Evolutionary conservation across 2,888 invertebrate genomes (phyloP).

Genomic region (Gibbula magus): DNA sequence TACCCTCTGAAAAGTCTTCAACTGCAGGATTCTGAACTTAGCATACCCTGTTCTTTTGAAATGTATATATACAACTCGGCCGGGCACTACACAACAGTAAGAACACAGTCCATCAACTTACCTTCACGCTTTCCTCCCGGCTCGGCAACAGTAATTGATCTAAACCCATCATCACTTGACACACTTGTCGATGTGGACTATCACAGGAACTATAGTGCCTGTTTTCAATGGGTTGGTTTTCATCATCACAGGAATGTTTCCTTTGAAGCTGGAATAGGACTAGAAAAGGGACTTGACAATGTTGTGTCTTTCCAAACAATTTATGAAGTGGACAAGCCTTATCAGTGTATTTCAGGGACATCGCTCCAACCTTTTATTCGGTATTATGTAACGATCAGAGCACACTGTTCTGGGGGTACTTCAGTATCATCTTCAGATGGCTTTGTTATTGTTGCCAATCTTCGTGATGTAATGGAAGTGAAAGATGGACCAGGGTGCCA

Average conservation of each 20-base stretch:
- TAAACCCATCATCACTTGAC: constrained; percentile 25
- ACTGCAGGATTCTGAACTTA: constrained; percentile 11
- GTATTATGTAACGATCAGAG: neutral
- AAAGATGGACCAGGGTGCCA: neutral
- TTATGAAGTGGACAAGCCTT: neutral
- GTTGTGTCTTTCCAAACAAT: neutral
- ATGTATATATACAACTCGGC: constrained; percentile 45
- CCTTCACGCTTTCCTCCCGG: constrained; percentile 42
- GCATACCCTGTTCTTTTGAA: constrained; percentile 19
- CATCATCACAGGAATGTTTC: neutral
- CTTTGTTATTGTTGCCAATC: neutral
- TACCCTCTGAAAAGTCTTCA: constrained; percentile 10
- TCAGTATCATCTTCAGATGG: constrained; percentile 18
- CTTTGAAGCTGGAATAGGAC: neutral
- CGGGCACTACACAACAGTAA: constrained; percentile 41
- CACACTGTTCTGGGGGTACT: neutral
- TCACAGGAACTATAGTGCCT: neutral
- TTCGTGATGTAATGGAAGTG: neutral
- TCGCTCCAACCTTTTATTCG: neutral
- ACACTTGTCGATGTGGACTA: neutral
- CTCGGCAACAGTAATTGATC: constrained; percentile 35
- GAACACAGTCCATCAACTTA: constrained; percentile 31
- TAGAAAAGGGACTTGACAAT: neutral
- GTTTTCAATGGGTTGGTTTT: constrained; percentile 3
- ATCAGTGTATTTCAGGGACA: neutral